phyloP scores from a whole-genome alignment of 2,888 invertebrate species.

The Erebia epiphron region DNA sequence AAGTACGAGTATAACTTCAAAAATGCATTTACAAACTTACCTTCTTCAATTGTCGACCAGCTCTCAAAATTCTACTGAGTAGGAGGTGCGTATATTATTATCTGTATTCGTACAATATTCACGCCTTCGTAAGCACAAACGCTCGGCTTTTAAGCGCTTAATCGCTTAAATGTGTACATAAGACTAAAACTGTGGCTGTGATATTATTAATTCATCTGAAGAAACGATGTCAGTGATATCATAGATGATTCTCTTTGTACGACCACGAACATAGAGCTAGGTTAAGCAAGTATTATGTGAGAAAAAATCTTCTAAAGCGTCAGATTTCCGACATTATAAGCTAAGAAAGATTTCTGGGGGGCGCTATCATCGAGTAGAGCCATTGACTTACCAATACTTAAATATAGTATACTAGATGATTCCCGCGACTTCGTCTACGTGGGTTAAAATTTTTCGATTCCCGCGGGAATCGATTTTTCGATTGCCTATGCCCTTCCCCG shows the following conservation, averaged over 20 bases:
- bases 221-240: conserved; percentile 17
- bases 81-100: conserved; percentile 2
- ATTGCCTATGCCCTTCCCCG: too few relatives aligned
- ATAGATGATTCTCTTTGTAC: not conserved
- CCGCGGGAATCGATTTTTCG: too few relatives aligned
- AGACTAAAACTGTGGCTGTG: conserved; percentile 20
- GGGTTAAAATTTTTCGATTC: too few relatives aligned
- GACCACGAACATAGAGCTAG: not conserved
- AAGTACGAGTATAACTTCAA: too few relatives aligned
- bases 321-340: too few relatives aligned
- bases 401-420: too few relatives aligned
- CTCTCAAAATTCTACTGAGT: not conserved
- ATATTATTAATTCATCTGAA: conserved; percentile 22
- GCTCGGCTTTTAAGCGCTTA: conserved; percentile 17
- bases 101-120: conserved; percentile 19
- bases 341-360: too few relatives aligned
- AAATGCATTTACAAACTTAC: not conserved
- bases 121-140: conserved; percentile 11
- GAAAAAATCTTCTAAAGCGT: too few relatives aligned
- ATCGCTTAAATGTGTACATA: conserved; percentile 21
- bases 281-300: too few relatives aligned
- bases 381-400: too few relatives aligned
- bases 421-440: too few relatives aligned
- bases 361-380: too few relatives aligned
- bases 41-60: not conserved